Conservation (phyloP, 2,797 vertebrate genomes). For the Micromesistius poutassou region DNA sequence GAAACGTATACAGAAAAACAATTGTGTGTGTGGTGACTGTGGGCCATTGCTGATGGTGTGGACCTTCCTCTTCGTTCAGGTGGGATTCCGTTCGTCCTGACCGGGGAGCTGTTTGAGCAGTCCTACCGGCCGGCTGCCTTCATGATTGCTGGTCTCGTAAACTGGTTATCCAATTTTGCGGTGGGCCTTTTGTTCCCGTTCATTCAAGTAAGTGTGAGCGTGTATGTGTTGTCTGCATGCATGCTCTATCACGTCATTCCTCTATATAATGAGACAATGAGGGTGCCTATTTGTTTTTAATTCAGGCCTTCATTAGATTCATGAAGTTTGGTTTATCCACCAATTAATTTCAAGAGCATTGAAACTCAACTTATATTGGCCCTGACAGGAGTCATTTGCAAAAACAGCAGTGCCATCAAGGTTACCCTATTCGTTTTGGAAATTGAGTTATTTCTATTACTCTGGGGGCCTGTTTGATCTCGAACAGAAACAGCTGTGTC, state of each 20-base stretch:
- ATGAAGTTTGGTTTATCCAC: slow-evolving; percentile 4
- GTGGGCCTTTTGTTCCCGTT: slow-evolving; percentile 92
- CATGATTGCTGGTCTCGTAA: slow-evolving; percentile 84
- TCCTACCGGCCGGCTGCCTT: slow-evolving; percentile 86
- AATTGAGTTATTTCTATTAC: slow-evolving; percentile 24
- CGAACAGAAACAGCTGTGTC: slow-evolving; percentile 25
- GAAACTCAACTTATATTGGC: not conserved
- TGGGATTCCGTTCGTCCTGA: slow-evolving; percentile 91
- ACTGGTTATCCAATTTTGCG: slow-evolving; percentile 89
- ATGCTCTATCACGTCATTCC: not conserved
- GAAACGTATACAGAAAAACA: not conserved
- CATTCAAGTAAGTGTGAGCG: slow-evolving; percentile 80
- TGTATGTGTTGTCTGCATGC: slow-evolving; percentile 2
- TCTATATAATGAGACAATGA: not conserved
- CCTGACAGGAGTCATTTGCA: not conserved
- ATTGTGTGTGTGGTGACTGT: not conserved
- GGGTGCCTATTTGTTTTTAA: not conserved
- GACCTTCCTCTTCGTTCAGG: slow-evolving; percentile 64
- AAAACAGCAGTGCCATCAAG: not conserved
- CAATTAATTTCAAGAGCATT: not conserved
- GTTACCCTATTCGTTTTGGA: slow-evolving; percentile 11
- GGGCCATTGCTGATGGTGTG: slow-evolving; percentile 15
- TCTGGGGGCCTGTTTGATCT: slow-evolving; percentile 28
- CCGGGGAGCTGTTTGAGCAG: slow-evolving; percentile 90
- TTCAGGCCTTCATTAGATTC: not conserved